Percentiles rank a stretch among this genome's conserved stretches.
These are phyloP conservation scores for Myiotriccus ornatus DNA, from an alignment of 2,797 vertebrate species.

Conservation along the genomic window DNA sequence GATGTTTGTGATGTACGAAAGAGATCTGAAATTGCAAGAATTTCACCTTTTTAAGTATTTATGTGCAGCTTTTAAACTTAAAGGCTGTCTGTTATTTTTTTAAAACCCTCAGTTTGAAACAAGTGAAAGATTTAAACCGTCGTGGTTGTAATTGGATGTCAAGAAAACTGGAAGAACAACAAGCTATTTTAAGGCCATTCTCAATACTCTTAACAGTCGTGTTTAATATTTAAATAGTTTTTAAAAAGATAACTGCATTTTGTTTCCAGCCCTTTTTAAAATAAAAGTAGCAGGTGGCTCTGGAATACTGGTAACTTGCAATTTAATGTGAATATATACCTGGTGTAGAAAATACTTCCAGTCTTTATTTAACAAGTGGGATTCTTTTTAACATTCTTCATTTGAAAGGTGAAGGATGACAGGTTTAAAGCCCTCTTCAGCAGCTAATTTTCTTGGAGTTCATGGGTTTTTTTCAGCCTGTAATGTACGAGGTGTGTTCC, in stretches of 20 bases:
- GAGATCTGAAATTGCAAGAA: constrained; percentile 23
- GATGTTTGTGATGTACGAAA: constrained; percentile 35
- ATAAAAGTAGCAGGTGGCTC: background rate
- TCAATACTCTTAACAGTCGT: background rate
- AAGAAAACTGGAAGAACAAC: constrained; percentile 33
- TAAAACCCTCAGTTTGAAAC: constrained; percentile 22
- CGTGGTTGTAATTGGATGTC: constrained; percentile 32
- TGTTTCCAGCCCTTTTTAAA: constrained; percentile 14
- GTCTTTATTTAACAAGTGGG: background rate
- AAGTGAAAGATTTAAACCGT: constrained; percentile 40
- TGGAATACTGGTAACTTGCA: background rate
- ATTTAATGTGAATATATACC: background rate
- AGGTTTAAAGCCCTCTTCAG: background rate
- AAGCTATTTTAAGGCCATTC: constrained; percentile 15
- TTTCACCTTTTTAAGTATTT: constrained; percentile 24
- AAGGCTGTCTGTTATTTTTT: constrained; percentile 43
- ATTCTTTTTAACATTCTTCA: background rate
- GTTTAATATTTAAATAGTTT: constrained; percentile 51
- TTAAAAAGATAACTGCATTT: constrained; percentile 6
- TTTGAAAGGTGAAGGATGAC: background rate
- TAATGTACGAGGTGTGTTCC: background rate
- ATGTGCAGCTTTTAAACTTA: constrained; percentile 22
- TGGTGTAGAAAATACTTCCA: background rate
- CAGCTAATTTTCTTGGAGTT: background rate
- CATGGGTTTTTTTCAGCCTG: background rate